Percentiles rank a stretch among this genome's conserved stretches.
phyloP scores from a whole-genome alignment of 2,888 invertebrate species.

The Thyatira batis region DNA sequence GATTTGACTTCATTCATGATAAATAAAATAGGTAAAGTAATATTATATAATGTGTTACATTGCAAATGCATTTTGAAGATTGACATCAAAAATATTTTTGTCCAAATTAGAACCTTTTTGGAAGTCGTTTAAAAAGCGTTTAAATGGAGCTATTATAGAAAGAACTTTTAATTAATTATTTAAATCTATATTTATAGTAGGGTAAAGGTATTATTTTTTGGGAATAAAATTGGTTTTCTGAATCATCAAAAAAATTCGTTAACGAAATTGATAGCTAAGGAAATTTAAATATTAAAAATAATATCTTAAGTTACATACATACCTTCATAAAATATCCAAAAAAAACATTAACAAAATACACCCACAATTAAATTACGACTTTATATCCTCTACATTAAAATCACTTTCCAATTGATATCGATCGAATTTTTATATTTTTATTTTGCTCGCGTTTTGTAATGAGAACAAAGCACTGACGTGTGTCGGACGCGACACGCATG shows the following conservation, averaged over 20 bases:
- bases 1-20: background rate
- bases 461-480: conserved; percentile 31
- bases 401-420: background rate
- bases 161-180: too few relatives aligned
- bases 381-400: background rate
- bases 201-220: too few relatives aligned
- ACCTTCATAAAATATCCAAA: background rate
- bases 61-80: too few relatives aligned
- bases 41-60: too few relatives aligned
- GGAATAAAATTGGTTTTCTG: too few relatives aligned
- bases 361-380: background rate
- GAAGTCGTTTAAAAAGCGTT: too few relatives aligned
- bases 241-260: too few relatives aligned
- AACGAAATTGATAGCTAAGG: background rate
- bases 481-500: conserved; percentile 39
- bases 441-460: conserved; percentile 31
- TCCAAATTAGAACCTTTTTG: too few relatives aligned
- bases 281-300: background rate
- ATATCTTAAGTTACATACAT: too few relatives aligned
- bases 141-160: too few relatives aligned
- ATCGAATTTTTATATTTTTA: background rate
- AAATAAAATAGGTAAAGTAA: background rate
- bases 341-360: background rate
- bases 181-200: too few relatives aligned
- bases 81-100: too few relatives aligned